Conservation (phyloP, 1,140 invertebrate species). For the Carposina sasakii region DNA sequence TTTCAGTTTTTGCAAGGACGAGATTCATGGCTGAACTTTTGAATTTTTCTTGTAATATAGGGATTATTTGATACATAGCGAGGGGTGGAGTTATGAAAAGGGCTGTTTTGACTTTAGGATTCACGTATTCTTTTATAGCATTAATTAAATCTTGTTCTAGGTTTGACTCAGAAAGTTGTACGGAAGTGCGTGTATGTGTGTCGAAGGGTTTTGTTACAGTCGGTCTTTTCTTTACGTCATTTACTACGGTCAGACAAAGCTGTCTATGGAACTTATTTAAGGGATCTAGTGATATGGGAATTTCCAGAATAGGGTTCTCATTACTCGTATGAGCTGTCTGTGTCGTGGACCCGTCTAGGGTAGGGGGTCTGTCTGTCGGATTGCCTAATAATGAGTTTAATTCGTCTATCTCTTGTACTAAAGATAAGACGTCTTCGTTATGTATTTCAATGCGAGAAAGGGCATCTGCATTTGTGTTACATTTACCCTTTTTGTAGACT, state of each 20-base stretch:
- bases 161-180: slow-evolving; percentile 2
- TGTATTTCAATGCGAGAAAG: not conserved
- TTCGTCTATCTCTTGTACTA: too few species aligned
- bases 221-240: too few species aligned
- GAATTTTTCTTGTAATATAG: slow-evolving; percentile 14
- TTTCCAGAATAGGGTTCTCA: too few species aligned
- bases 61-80: slow-evolving; percentile 9
- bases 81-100: not conserved
- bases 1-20: slow-evolving; percentile 10
- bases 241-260: too few species aligned
- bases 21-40: slow-evolving; percentile 17
- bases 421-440: not conserved
- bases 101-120: slow-evolving; percentile 1
- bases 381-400: not conserved
- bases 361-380: not conserved
- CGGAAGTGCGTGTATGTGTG: too few species aligned
- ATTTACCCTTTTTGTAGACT: not conserved
- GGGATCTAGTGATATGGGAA: too few species aligned
- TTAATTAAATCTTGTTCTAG: slow-evolving; percentile 8
- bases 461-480: slow-evolving; percentile 2
- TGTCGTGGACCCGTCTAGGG: not conserved
- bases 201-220: too few species aligned
- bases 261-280: too few species aligned
- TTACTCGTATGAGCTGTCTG: not conserved
- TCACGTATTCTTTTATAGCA: slow-evolving; percentile 1